A percentile compares a stretch with the other conserved stretches of the same genome.
Evolutionary conservation across 2,888 invertebrate genomes (phyloP).

Genomic region (Eledona agricola): DNA sequence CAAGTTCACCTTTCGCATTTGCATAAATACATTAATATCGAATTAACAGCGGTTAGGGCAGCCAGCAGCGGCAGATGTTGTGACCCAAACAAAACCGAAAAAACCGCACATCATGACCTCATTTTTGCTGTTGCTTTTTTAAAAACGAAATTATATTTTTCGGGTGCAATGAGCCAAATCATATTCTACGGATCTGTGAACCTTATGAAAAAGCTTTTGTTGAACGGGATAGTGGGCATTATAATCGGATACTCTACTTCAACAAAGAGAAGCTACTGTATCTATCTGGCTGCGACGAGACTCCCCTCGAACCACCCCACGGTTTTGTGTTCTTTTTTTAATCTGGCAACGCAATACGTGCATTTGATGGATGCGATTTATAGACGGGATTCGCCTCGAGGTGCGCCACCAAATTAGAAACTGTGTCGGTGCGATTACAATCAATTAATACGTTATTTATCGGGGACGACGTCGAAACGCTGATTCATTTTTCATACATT

Average conservation of each 20-base stretch:
- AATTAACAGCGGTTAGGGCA: constrained; percentile 40
- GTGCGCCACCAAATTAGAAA: constrained; percentile 22
- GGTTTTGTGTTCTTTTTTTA: constrained; percentile 32
- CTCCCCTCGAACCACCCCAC: constrained; percentile 31
- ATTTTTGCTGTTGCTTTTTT: constrained; percentile 43
- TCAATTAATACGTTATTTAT: constrained; percentile 33
- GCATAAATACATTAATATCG: constrained; percentile 44
- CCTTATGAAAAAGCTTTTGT: constrained; percentile 58
- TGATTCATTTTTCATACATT: constrained; percentile 30
- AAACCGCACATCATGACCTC: constrained; percentile 44
- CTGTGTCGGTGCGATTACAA: constrained; percentile 22
- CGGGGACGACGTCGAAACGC: constrained; percentile 14
- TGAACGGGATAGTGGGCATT: constrained; percentile 50
- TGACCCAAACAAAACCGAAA: constrained; percentile 37
- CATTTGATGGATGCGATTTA: constrained; percentile 25
- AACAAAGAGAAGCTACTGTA: constrained; percentile 57
- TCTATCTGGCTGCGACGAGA: constrained; percentile 27
- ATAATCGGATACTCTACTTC: constrained; percentile 59
- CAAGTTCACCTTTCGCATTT: constrained; percentile 29
- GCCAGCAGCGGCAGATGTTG: constrained; percentile 29
- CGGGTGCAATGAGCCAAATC: constrained; percentile 62
- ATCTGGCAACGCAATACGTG: constrained; percentile 30
- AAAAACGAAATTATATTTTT: constrained; percentile 59
- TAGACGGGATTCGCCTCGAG: constrained; percentile 15
- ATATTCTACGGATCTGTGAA: constrained; percentile 60